Evolutionary conservation across 2,113 vertebrate genomes (phyloP).

Genomic region (Centropristis striata): DNA sequence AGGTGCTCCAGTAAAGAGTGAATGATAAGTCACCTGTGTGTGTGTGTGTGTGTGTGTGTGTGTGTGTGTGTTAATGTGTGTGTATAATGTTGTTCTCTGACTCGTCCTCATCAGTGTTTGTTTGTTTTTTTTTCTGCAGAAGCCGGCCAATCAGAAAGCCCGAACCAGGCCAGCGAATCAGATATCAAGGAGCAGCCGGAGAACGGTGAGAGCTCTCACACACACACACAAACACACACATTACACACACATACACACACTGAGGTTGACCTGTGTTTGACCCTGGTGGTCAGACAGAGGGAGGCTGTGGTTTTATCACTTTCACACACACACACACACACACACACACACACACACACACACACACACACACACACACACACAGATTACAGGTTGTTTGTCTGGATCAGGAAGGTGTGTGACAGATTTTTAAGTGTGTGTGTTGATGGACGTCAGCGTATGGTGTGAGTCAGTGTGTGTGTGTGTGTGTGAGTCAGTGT

Average conservation of each 20-base stretch:
- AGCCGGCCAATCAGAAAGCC: constrained; percentile 96
- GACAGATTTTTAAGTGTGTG: constrained; percentile 24
- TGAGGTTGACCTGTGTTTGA: constrained; percentile 2
- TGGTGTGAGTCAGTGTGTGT: background rate
- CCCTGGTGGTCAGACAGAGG: constrained; percentile 28
- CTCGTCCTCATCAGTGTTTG: constrained; percentile 13
- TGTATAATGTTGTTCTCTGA: background rate
- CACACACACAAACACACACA: constrained; percentile 5
- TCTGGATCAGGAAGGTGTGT: constrained; percentile 23
- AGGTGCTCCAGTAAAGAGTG: no score
- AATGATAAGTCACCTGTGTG: no score
- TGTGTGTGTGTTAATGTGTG: constrained; percentile 14
- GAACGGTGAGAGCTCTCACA: constrained; percentile 90
- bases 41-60: no score
- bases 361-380: constrained; percentile 7
- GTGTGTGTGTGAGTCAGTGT: no score
- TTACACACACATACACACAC: background rate
- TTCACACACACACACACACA: constrained; percentile 8
- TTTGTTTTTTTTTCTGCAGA: constrained; percentile 83
- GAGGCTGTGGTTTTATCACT: constrained; percentile 25
- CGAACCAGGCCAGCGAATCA: constrained; percentile 95
- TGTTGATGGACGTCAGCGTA: constrained; percentile 20
- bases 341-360: constrained; percentile 12
- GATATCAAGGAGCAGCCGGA: constrained; percentile 99
- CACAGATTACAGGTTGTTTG: constrained; percentile 7